phyloP scores from a whole-genome alignment of 2,888 invertebrate species.

The Amorpha juglandis region DNA sequence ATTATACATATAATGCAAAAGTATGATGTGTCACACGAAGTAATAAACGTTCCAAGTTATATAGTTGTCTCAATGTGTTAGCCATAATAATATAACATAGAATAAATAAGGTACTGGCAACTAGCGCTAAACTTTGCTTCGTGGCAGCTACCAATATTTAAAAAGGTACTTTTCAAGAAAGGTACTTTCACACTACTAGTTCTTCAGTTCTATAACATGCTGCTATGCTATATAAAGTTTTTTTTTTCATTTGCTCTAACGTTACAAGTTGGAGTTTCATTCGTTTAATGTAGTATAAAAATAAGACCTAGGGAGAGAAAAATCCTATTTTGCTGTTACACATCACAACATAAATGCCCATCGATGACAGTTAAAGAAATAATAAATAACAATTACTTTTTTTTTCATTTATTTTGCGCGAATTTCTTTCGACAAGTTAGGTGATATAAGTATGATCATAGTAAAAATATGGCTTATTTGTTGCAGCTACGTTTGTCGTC shows the following conservation, averaged over 20 bases:
- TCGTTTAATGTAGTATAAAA: background rate
- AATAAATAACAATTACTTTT: too few species aligned
- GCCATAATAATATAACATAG: background rate
- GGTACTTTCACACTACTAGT: too few species aligned
- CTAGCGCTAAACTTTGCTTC: background rate
- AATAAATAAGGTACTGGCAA: background rate
- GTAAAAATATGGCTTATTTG: slow-evolving; percentile 1
- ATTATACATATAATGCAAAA: too few species aligned
- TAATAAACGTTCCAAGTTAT: background rate
- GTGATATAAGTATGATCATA: background rate
- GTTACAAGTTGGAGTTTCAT: background rate
- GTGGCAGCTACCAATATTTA: background rate
- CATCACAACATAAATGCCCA: too few species aligned
- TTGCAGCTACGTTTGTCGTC: background rate
- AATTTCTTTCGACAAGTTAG: background rate
- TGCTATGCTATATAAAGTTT: background rate
- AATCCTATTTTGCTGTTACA: background rate
- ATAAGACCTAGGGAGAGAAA: background rate
- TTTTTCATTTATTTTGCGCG: background rate
- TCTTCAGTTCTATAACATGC: background rate
- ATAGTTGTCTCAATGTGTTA: background rate
- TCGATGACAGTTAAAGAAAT: too few species aligned
- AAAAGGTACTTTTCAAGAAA: background rate
- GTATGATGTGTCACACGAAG: background rate
- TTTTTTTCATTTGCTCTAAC: background rate